Base-by-base conservation (phyloP, 2,797 vertebrate genomes). In the Chaetophractus vellerosus region DNA sequence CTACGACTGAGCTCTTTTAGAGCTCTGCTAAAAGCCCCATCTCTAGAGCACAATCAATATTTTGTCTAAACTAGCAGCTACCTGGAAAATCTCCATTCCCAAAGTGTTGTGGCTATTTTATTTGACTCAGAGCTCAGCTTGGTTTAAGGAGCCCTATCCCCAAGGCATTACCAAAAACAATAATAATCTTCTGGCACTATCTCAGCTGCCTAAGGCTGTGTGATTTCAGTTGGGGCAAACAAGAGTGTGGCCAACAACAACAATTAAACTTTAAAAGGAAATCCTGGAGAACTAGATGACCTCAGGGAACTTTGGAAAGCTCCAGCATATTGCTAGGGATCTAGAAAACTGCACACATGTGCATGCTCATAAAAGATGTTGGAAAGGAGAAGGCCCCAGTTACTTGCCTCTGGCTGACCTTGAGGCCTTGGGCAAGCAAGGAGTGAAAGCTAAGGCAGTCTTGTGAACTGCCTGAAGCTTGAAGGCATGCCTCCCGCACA, bases 151-250 rank as follows among this genome's bases (percentile, higher is more conserved):
- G 45, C 45, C 72, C 63, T 38, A 28, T 26, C 50, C 45, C 41
- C 41, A 63, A 5, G 24, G 3, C 33, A 74, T 69, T 66, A 48
- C 59, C 19, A 38, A 16, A 92, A 85, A 31, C 72, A 82, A 38
- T 5, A 78, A 28, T 21, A 41, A n/a, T 90, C n/a, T 71, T 5
- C 64, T 83, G 23, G 23, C 55, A 74, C 45, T 59, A 57, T 61
- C 69, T 85, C 28, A 86, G 55, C 57, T 84, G 52, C 76, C 50
- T 18, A 83, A 59, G 52, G 5, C 36, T 87, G 26, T 87, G 26
- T 96, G 82, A 83, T 89, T 89, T 95, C 33, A 80, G 74, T 93
- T 68, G 61, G 41, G 80, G 72, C 88, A 93, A 97, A 91, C 69
- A 93, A 89, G 36, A 89, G 16, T 26, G 33, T 84, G 11, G 48